Conservation (phyloP, 2,113 vertebrate genomes). For the Hemiscyllium ocellatum region DNA sequence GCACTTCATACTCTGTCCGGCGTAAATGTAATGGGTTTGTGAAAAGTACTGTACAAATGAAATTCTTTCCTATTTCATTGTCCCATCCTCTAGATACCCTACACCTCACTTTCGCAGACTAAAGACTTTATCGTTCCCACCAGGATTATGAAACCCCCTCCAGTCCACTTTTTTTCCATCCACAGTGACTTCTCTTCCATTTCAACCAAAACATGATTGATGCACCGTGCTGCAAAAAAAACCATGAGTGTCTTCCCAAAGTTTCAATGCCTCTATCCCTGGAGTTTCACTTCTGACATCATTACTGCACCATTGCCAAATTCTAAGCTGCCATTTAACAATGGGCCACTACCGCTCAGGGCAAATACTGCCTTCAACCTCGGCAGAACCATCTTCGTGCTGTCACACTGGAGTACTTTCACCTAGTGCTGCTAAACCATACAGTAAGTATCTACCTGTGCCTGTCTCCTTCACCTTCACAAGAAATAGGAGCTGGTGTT, state of each 20-base stretch:
- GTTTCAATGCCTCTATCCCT: not conserved
- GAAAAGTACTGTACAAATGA: no score
- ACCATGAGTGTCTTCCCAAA: not conserved
- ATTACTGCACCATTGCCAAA: no score
- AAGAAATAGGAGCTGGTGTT: no score
- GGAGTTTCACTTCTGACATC: no score
- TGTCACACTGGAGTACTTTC: not conserved
- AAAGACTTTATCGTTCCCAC: not conserved
- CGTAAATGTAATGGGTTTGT: no score
- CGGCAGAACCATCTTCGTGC: not conserved
- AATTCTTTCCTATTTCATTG: not conserved
- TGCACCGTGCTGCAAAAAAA: not conserved
- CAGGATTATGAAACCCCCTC: no score
- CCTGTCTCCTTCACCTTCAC: no score
- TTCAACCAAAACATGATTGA: not conserved
- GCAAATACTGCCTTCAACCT: not conserved
- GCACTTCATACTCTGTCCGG: no score
- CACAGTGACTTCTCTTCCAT: not conserved
- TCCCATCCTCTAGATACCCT: no score
- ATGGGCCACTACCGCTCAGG: not conserved
- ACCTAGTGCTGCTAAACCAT: not conserved
- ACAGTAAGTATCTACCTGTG: not conserved
- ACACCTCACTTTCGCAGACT: not conserved
- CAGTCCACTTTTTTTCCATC: not conserved
- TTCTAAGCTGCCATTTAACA: not conserved